Conservation (phyloP, 2,888 invertebrate species). For the Polietes domitor region DNA sequence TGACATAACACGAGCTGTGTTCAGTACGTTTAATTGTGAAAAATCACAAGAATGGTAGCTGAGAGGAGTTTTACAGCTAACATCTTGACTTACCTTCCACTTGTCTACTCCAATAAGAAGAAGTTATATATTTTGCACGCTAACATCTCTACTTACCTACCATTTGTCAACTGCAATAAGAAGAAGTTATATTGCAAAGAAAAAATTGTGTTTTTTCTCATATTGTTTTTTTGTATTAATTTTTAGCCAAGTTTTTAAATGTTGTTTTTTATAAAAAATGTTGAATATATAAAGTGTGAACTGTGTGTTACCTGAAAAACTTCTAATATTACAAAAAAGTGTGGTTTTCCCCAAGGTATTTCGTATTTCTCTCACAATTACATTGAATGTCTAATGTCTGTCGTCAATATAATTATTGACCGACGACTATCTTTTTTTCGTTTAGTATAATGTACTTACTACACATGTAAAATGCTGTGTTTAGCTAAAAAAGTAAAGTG, state of each 20-base stretch:
- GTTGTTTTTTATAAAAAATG: constrained; percentile 52
- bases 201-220: constrained; percentile 56
- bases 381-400: neutral
- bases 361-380: constrained; percentile 22
- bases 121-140: neutral
- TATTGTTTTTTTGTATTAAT: constrained; percentile 64
- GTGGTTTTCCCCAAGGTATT: constrained; percentile 2
- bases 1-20: constrained; percentile 50
- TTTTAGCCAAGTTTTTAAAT: constrained; percentile 55
- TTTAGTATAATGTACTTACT: too few relatives aligned
- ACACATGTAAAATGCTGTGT: too few relatives aligned
- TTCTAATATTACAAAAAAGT: constrained; percentile 55
- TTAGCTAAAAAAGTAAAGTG: neutral
- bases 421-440: constrained; percentile 44
- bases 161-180: constrained; percentile 11
- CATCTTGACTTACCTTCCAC: too few relatives aligned
- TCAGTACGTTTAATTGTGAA: constrained; percentile 21
- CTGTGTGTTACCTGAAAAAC: neutral
- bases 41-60: too few relatives aligned
- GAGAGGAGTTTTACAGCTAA: too few relatives aligned
- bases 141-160: constrained; percentile 4
- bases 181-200: constrained; percentile 54
- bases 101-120: too few relatives aligned
- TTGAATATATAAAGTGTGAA: constrained; percentile 30
- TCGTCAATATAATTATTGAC: constrained; percentile 53